Evolutionary conservation across 2,888 invertebrate genomes (phyloP).

Genomic region (Melitaea athalia): DNA sequence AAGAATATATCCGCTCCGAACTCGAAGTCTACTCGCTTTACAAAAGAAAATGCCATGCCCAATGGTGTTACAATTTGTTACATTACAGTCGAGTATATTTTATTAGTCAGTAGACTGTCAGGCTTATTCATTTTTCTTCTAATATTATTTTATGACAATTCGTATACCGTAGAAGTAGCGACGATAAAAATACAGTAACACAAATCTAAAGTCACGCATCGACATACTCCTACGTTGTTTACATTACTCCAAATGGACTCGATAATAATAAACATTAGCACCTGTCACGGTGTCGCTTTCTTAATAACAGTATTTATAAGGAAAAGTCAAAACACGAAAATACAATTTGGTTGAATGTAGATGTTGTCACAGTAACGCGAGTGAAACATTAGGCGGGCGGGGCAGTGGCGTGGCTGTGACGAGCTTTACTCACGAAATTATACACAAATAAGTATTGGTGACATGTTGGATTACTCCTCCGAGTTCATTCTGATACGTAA

Average conservation of each 20-base stretch:
- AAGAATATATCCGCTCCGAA: too few relatives aligned
- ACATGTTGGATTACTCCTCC: conserved; percentile 26
- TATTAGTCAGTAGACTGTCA: too few relatives aligned
- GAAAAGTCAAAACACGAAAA: conserved; percentile 81
- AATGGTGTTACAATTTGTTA: too few relatives aligned
- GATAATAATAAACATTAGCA: conserved; percentile 75
- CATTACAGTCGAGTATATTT: too few relatives aligned
- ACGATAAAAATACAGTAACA: not conserved
- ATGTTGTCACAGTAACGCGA: conserved; percentile 79
- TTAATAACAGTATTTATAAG: conserved; percentile 82
- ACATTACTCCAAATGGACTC: conserved; percentile 61
- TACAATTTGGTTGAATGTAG: conserved; percentile 80
- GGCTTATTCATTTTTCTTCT: too few relatives aligned
- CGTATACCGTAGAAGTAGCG: too few relatives aligned
- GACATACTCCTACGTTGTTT: conserved; percentile 54
- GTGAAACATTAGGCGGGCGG: conserved; percentile 73
- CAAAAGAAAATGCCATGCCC: too few relatives aligned
- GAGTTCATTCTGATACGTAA: conserved; percentile 7
- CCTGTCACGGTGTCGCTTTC: conserved; percentile 74
- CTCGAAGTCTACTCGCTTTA: too few relatives aligned
- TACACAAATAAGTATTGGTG: conserved; percentile 48
- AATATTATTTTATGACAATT: too few relatives aligned
- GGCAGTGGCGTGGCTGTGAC: conserved; percentile 56
- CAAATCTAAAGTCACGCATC: conserved; percentile 12
- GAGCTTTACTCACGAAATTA: conserved; percentile 59